Base-by-base conservation (phyloP, 2,113 vertebrate genomes). In the Thomomys bottae region DNA sequence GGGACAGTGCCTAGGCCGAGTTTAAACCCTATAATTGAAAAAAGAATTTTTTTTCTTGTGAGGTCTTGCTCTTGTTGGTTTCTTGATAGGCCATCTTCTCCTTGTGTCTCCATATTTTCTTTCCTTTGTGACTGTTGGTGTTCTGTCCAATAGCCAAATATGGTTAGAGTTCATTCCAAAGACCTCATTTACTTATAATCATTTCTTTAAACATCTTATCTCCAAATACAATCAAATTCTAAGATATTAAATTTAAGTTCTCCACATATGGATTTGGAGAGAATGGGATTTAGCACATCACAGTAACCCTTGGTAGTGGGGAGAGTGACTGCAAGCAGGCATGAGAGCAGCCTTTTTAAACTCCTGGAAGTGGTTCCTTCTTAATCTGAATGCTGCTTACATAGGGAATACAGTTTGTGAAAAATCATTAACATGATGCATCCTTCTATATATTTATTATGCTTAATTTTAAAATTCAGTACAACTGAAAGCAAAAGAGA, bases 401-500 rank as follows among this genome's bases (percentile, higher is more conserved):
- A 21, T 8, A 2, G 7, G 38, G 30, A 30, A 57, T 14, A 71
- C 26, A 42, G 6, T 75, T 26, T 84, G 72, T 24, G 18, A 87
- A 77, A 59, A 78, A 20, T 32, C 30, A 87, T 34, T 70, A 45
- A 30, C 87, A 49, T 49, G 9, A 49, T 12, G 14, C 49, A 84
- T 23, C 88, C 18, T 81, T 76, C 63, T 11, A 7, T 20, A 11
- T 81, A 11, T 8, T 21, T 63, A 42, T 36, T 76, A 71, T 20
- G 36, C 36, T n/a, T 67, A 88, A 87, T 72, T 75, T 68, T 8
- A 63, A 88, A 91, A 34, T 73, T 84, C 32, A 66, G n/a, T 80
- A 34, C 75, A 49, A 61, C 38, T 54, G 66, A 88, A 88, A 91
- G 24, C 42, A 30, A 87, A 89, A 88, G 80, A 54, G 49, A 75